These are phyloP conservation scores for Stegodyphus dumicola DNA, from an alignment of 1,140 invertebrate species.

Conservation along the genomic window DNA sequence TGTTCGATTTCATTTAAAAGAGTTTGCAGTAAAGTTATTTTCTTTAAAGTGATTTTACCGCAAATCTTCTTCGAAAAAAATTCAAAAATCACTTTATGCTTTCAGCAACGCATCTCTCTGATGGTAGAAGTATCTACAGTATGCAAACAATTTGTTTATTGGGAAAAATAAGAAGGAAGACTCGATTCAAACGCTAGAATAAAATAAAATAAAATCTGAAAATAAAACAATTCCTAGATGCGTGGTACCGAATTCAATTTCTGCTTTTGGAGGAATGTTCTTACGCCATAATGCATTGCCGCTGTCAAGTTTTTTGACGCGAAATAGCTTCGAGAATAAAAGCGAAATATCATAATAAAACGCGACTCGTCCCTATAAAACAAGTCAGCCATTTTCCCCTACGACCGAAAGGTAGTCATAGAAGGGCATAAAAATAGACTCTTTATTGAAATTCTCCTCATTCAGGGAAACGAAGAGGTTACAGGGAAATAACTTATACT, in stretches of 20 bases:
- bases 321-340: constrained; percentile 56
- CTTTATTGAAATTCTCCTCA: constrained; percentile 58
- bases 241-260: constrained; percentile 47
- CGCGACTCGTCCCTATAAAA: constrained; percentile 54
- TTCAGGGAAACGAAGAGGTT: constrained; percentile 40
- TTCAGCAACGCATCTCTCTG: not conserved
- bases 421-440: constrained; percentile 50
- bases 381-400: constrained; percentile 48
- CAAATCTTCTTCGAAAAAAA: too few relatives aligned
- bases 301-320: constrained; percentile 59
- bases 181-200: constrained; percentile 41
- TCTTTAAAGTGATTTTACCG: too few relatives aligned
- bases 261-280: constrained; percentile 43
- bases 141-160: constrained; percentile 60
- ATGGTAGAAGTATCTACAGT: not conserved
- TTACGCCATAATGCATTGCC: constrained; percentile 51
- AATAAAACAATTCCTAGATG: constrained; percentile 52
- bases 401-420: constrained; percentile 41
- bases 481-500: constrained; percentile 26
- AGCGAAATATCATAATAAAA: constrained; percentile 61
- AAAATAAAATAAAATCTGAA: constrained; percentile 44
- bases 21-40: too few relatives aligned
- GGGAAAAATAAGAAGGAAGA: constrained; percentile 46
- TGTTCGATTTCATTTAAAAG: too few relatives aligned
- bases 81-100: too few relatives aligned